These are phyloP conservation scores for Gymnothorax reevesii DNA, from an alignment of 2,797 vertebrate genomes.

Conservation along the genomic window DNA sequence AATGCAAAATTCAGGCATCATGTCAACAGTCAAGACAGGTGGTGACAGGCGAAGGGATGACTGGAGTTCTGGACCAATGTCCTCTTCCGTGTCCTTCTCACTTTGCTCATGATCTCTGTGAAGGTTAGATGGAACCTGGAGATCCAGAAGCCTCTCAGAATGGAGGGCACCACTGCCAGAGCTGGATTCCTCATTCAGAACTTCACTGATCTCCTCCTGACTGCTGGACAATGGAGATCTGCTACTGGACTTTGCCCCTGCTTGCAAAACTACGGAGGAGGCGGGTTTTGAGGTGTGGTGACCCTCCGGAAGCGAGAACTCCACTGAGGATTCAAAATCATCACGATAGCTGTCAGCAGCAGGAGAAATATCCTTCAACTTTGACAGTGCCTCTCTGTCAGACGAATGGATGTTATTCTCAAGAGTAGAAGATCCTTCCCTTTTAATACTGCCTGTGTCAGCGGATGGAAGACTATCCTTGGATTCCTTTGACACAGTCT, in stretches of 20 bases:
- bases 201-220: constrained; percentile 83
- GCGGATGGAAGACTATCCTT: constrained; percentile 48
- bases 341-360: constrained; percentile 63
- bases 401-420: constrained; percentile 69
- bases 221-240: constrained; percentile 61
- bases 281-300: constrained; percentile 40
- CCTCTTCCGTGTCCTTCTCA: constrained; percentile 58
- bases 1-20: constrained; percentile 79
- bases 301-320: constrained; percentile 59
- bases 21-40: constrained; percentile 57
- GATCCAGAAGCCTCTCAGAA: constrained; percentile 73
- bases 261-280: constrained; percentile 49
- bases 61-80: constrained; percentile 43
- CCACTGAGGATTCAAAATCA: constrained; percentile 74
- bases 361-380: constrained; percentile 44
- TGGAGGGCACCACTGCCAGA: constrained; percentile 61
- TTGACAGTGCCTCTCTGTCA: constrained; percentile 60
- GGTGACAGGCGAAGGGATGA: constrained; percentile 48
- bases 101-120: constrained; percentile 56
- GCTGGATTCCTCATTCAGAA: constrained; percentile 71
- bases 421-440: constrained; percentile 58
- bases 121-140: constrained; percentile 66
- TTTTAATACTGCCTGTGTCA: constrained; percentile 49
- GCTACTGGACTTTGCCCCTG: constrained; percentile 41
- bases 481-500: constrained; percentile 48